Evolutionary conservation across 2,113 vertebrate genomes (phyloP).

Genomic region (Siphamia tubifer): DNA sequence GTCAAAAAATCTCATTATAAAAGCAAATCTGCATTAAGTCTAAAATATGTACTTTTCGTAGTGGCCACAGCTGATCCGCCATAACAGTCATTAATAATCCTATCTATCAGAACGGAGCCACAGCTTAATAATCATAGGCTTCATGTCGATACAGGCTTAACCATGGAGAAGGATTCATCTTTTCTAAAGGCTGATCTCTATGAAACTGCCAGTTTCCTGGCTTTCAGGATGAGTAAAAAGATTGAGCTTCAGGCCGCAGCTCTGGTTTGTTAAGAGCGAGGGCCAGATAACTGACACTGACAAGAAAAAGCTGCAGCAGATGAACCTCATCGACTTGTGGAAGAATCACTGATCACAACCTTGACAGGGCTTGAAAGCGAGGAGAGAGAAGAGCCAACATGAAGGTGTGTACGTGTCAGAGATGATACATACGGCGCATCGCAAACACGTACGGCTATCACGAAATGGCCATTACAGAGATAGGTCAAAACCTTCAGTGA

Average conservation of each 20-base stretch:
- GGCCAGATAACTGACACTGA: constrained; percentile 50
- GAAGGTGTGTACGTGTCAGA: neutral
- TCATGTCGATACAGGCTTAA: neutral
- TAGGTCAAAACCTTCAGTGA: neutral
- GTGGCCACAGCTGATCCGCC: neutral
- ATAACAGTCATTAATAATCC: neutral
- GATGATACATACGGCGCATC: neutral
- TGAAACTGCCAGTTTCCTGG: neutral
- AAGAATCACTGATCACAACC: constrained; percentile 40
- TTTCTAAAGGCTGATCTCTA: constrained; percentile 11
- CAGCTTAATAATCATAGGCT: constrained; percentile 15
- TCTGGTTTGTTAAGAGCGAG: constrained; percentile 15
- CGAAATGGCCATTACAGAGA: neutral
- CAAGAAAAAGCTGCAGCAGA: constrained; percentile 32
- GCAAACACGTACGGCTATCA: neutral
- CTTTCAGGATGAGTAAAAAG: neutral
- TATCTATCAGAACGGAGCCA: constrained; percentile 18
- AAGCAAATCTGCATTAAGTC: neutral
- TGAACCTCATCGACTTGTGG: constrained; percentile 52
- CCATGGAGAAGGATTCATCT: neutral
- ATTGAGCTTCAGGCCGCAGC: constrained; percentile 7
- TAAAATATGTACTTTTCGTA: constrained; percentile 21
- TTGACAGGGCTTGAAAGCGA: neutral
- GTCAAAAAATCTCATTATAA: constrained; percentile 33
- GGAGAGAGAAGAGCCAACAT: neutral